A percentile compares a stretch with the other conserved stretches of the same genome.
phyloP scores from a whole-genome alignment of 2,113 vertebrate species.

The Holacanthus passer region DNA sequence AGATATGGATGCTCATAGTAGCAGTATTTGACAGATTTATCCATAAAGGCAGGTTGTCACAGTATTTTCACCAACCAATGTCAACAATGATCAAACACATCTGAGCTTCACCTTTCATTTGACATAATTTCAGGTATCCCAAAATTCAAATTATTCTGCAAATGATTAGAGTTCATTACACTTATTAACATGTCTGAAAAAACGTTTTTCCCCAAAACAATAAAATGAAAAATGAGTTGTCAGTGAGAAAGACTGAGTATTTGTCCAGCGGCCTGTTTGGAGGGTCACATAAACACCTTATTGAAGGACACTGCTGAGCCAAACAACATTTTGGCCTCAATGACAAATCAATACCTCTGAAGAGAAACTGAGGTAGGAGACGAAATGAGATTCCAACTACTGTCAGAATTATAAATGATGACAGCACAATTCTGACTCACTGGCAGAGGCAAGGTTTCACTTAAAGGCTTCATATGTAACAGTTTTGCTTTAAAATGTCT shows the following conservation, averaged over 20 bases:
- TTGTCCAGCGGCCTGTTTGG: constrained; percentile 10
- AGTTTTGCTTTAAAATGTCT: no score
- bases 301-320: constrained; percentile 54
- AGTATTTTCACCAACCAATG: not conserved
- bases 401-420: constrained; percentile 31
- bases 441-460: constrained; percentile 31
- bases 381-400: constrained; percentile 41
- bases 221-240: not conserved
- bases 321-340: constrained; percentile 44
- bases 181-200: not conserved
- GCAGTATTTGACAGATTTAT: not conserved
- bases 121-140: not conserved
- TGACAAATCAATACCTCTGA: constrained; percentile 55
- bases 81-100: constrained; percentile 1
- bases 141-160: not conserved
- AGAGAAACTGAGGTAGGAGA: constrained; percentile 42
- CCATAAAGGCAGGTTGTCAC: not conserved
- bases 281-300: constrained; percentile 31
- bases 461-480: constrained; percentile 3
- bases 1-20: not conserved
- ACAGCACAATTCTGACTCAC: constrained; percentile 4
- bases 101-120: not conserved
- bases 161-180: not conserved
- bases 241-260: not conserved
- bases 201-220: not conserved